Conservation (phyloP, 2,888 invertebrate genomes). For the Alitta virens region DNA sequence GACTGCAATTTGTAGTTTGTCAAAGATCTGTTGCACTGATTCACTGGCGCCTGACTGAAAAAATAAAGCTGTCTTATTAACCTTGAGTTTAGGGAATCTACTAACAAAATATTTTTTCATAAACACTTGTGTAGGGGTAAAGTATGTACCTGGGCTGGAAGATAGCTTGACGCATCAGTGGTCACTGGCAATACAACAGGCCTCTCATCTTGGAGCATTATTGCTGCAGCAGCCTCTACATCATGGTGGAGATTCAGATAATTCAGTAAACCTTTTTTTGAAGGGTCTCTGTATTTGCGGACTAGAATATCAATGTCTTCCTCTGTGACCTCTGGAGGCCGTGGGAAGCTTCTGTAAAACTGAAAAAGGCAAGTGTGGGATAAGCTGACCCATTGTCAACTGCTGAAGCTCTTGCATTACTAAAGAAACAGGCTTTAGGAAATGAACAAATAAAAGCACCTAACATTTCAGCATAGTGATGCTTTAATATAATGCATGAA, state of each 20-base stretch:
- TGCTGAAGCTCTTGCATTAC: no score
- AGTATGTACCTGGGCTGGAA: background rate
- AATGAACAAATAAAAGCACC: no score
- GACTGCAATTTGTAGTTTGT: slow-evolving; percentile 51
- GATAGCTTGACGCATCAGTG: background rate
- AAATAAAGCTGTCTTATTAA: no score
- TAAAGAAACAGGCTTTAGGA: no score
- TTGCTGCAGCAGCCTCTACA: slow-evolving; percentile 39
- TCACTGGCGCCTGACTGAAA: background rate
- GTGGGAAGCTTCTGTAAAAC: slow-evolving; percentile 56
- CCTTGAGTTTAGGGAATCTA: no score
- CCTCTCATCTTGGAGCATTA: background rate
- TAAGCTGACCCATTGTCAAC: no score
- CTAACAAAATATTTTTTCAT: no score
- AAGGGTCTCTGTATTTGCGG: slow-evolving; percentile 52
- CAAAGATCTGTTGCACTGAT: slow-evolving; percentile 49
- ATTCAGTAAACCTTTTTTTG: slow-evolving; percentile 48
- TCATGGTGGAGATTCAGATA: slow-evolving; percentile 56
- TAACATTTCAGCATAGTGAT: no score
- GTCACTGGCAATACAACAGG: background rate
- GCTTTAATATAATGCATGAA: no score
- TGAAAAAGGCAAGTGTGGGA: slow-evolving; percentile 27
- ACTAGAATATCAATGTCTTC: slow-evolving; percentile 51
- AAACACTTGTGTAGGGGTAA: no score
- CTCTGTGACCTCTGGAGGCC: slow-evolving; percentile 51